Evolutionary conservation across 2,797 vertebrate species (phyloP).

Genomic region (Pangasius krempfi): DNA sequence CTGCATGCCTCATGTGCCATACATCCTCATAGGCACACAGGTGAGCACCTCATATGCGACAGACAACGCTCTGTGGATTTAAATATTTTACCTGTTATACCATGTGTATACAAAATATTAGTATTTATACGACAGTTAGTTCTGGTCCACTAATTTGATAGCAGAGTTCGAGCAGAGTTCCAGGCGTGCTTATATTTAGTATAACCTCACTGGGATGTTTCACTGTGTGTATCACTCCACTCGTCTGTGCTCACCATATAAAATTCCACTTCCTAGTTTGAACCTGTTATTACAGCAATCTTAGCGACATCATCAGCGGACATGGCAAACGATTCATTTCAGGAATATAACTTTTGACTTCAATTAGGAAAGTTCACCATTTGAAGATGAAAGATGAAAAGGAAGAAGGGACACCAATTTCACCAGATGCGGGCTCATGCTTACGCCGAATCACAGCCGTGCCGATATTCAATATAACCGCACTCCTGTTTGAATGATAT

Average conservation of each 20-base stretch:
- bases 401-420: neutral
- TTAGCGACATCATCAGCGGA: neutral
- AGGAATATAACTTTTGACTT: neutral
- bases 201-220: neutral
- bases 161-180: neutral
- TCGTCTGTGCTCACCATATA: neutral
- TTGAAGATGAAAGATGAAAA: neutral
- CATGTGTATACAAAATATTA: neutral
- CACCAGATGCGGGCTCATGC: neutral
- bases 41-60: constrained; percentile 59
- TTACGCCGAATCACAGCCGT: neutral
- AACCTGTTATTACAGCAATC: neutral
- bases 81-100: too few relatives aligned
- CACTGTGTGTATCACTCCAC: neutral
- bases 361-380: neutral
- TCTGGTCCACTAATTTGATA: neutral
- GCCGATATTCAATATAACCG: neutral
- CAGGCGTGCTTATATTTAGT: neutral
- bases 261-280: too few relatives aligned
- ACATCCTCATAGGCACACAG: constrained; percentile 88
- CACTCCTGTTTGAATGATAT: too few relatives aligned
- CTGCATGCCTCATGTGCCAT: constrained; percentile 86
- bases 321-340: neutral
- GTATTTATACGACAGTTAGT: neutral
- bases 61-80: neutral